Base-by-base conservation (phyloP, 2,113 vertebrate species). In the Syngnathoides biaculeatus region DNA sequence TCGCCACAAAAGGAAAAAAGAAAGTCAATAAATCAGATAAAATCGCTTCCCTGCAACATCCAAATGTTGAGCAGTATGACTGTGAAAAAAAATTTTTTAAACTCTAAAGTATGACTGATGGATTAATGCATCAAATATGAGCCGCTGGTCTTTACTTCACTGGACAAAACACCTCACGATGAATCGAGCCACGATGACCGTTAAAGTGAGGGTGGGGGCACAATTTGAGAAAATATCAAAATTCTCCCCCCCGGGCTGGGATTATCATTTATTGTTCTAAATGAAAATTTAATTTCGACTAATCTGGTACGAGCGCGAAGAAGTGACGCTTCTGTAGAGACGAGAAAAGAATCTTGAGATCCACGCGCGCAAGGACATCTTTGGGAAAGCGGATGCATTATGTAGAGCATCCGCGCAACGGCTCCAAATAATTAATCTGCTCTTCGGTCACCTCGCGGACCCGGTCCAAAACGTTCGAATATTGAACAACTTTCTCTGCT, bases 391-490 rank as follows among this genome's bases (percentile, higher is more conserved):
- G 27, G 62, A 75, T 69, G 22, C 26, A 73, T 72, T 72, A 58
- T 59, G 22, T 50, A 64, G 63, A 58, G 64, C 56, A 17, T 57
- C 58, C 12, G 0, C 11, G 60, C 39, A 52, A 45, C 27, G 55
- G 61, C 50, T 40, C 30, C 65, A 62, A 69, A 74, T 60, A 13
- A 70, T 56, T 73, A 20, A 56, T 40, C 50, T 22, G 63, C 11
- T 69, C 48, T 39, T 64, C 7, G 10, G 38, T 40, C 0, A 1
- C 64, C 57, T 14, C 26, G 40, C 55, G 50, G 13, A 52, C 17
- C 7, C 2, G 68, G 68, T 71, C 22, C 11, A 80, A 82, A 72
- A 67, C 11, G 43, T 67, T 45, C 26, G 74, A 64, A 65, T 50
- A 69, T 66, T 35, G 40, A 8, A 30, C 59, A 66, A 55, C 73